These are phyloP conservation scores for Xyrauchen texanus DNA, from an alignment of 2,113 vertebrate species.

Conservation along the genomic window DNA sequence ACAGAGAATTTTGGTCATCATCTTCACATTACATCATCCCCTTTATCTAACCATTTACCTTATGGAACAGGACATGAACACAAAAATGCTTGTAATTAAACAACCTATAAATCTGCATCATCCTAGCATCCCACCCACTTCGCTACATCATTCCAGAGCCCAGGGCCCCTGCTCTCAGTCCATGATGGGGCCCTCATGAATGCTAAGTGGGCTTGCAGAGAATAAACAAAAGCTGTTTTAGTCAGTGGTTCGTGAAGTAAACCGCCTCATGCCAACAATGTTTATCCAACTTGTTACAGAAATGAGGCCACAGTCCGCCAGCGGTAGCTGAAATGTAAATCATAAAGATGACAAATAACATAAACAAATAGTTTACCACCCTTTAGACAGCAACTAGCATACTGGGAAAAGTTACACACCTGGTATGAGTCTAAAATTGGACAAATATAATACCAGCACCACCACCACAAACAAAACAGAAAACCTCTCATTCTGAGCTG, in stretches of 20 bases:
- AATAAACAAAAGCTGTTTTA: slow-evolving; percentile 34
- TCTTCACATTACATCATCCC: not conserved
- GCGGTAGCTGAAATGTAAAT: not conserved
- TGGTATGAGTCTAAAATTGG: slow-evolving; percentile 6
- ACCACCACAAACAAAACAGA: slow-evolving; percentile 6
- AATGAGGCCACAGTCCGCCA: not conserved
- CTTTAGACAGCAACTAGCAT: slow-evolving; percentile 9
- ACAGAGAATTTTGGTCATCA: not conserved
- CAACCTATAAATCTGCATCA: slow-evolving; percentile 11
- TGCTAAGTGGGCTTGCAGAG: slow-evolving; percentile 10
- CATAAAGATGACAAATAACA: slow-evolving; percentile 12
- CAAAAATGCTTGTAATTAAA: not conserved
- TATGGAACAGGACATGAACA: slow-evolving; percentile 1
- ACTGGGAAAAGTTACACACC: slow-evolving; percentile 29
- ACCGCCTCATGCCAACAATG: slow-evolving; percentile 3
- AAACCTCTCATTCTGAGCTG: not conserved
- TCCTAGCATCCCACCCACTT: slow-evolving; percentile 4
- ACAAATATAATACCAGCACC: slow-evolving; percentile 13
- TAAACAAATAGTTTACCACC: not conserved
- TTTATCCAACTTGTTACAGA: slow-evolving; percentile 18
- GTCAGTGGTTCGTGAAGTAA: slow-evolving; percentile 9
- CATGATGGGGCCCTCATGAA: not conserved
- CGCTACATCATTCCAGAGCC: slow-evolving; percentile 33
- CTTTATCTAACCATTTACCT: slow-evolving; percentile 33
- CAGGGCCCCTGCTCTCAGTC: not conserved